A percentile compares a stretch with the other conserved stretches of the same genome.
These are phyloP conservation scores for Pristionchus fissidentatus DNA, from an alignment of 2,888 invertebrate genomes.

Conservation along the genomic window DNA sequence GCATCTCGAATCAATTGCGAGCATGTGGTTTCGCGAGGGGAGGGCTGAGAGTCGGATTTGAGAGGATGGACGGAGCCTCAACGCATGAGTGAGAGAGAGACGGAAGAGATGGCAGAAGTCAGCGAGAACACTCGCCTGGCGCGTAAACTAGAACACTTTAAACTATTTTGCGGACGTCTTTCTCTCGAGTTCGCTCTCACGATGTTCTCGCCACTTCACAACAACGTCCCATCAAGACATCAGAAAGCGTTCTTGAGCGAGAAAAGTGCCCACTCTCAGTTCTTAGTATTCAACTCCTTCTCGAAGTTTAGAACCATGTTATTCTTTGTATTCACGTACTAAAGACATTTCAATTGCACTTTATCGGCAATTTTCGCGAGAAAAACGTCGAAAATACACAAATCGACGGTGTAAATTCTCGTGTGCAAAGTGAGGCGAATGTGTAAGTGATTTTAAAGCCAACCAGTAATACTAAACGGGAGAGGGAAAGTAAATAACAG, in stretches of 20 bases:
- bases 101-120: not conserved
- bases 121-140: not conserved
- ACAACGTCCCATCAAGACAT: not conserved
- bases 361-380: constrained; percentile 36
- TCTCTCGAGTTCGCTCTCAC: too few relatives aligned
- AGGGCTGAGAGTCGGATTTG: not conserved
- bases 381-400: not conserved
- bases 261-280: not conserved
- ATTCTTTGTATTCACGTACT: too few relatives aligned
- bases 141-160: constrained; percentile 34
- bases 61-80: constrained; percentile 20
- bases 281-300: too few relatives aligned
- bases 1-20: not conserved
- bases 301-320: too few relatives aligned
- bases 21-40: constrained; percentile 2
- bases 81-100: constrained; percentile 26
- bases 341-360: constrained; percentile 21
- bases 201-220: not conserved
- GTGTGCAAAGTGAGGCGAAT: constrained; percentile 41
- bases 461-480: constrained; percentile 34
- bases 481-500: constrained; percentile 7
- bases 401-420: not conserved
- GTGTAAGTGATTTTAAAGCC: constrained; percentile 35
- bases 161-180: too few relatives aligned
- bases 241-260: not conserved